A percentile compares a stretch with the other conserved stretches of the same genome.
Evolutionary conservation across 2,113 vertebrate genomes (phyloP).

Genomic region (Falcunculus frontatus): DNA sequence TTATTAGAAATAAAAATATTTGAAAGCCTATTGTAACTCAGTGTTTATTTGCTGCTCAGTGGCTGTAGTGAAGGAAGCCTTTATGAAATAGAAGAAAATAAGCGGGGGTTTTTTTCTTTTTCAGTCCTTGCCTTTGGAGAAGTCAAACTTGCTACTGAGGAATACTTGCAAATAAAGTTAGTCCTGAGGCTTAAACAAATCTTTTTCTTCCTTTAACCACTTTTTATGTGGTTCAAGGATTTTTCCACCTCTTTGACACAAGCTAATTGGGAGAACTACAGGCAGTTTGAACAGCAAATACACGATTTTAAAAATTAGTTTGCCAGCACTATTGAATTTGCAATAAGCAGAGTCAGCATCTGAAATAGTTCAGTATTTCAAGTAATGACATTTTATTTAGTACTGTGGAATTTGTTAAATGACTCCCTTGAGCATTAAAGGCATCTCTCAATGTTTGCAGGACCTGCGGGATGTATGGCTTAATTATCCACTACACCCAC

Average conservation of each 20-base stretch:
- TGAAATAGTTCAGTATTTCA: slow-evolving; percentile 76
- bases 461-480: slow-evolving; percentile 97
- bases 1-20: slow-evolving; percentile 3
- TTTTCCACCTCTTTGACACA: slow-evolving; percentile 53
- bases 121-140: background rate
- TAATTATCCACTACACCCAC: slow-evolving; percentile 95
- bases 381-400: slow-evolving; percentile 79
- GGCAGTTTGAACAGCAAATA: slow-evolving; percentile 66
- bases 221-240: slow-evolving; percentile 31
- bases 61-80: background rate
- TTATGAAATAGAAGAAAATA: background rate
- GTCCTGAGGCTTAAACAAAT: slow-evolving; percentile 52
- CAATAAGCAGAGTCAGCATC: slow-evolving; percentile 75
- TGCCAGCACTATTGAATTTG: slow-evolving; percentile 76
- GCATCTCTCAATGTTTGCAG: slow-evolving; percentile 77
- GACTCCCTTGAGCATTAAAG: slow-evolving; percentile 72
- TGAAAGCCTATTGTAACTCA: background rate
- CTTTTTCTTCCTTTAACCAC: slow-evolving; percentile 49
- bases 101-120: background rate
- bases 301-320: slow-evolving; percentile 72
- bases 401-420: slow-evolving; percentile 73
- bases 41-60: background rate
- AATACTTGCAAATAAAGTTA: slow-evolving; percentile 30
- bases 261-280: slow-evolving; percentile 69
- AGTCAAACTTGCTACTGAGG: background rate